Conservation (phyloP, 2,113 vertebrate genomes). For the Bothrops jararaca region DNA sequence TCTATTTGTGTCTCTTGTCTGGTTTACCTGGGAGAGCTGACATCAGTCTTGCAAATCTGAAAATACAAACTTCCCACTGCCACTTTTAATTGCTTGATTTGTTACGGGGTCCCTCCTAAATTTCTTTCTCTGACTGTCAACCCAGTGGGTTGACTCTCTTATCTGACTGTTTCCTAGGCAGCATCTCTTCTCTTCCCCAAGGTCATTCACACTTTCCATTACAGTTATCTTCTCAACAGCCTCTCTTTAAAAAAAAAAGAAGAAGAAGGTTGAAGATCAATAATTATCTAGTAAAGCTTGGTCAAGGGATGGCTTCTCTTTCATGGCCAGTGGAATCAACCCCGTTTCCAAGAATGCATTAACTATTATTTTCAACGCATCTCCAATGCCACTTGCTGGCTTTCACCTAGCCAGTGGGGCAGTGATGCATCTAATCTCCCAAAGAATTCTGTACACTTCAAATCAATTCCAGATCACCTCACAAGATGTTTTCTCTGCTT, state of each 20-base stretch:
- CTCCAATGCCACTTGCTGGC: not conserved
- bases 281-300: not conserved
- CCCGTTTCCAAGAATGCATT: not conserved
- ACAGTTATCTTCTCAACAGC: not conserved
- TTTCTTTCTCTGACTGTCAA: not conserved
- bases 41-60: not conserved
- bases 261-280: not conserved
- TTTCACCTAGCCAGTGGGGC: not conserved
- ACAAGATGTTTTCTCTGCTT: not conserved
- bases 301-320: not conserved
- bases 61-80: not conserved
- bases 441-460: not conserved
- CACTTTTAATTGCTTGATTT: not conserved
- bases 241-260: not conserved
- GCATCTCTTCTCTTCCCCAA: not conserved
- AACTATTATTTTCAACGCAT: not conserved
- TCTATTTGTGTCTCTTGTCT: not conserved
- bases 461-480: not conserved
- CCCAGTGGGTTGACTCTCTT: not conserved
- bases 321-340: not conserved
- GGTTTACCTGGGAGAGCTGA: not conserved
- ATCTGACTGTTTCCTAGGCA: not conserved
- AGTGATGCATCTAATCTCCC: not conserved
- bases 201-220: not conserved
- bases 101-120: not conserved